These are phyloP conservation scores for Anseranas semipalmata DNA, from an alignment of 2,113 vertebrate species.

Conservation along the genomic window DNA sequence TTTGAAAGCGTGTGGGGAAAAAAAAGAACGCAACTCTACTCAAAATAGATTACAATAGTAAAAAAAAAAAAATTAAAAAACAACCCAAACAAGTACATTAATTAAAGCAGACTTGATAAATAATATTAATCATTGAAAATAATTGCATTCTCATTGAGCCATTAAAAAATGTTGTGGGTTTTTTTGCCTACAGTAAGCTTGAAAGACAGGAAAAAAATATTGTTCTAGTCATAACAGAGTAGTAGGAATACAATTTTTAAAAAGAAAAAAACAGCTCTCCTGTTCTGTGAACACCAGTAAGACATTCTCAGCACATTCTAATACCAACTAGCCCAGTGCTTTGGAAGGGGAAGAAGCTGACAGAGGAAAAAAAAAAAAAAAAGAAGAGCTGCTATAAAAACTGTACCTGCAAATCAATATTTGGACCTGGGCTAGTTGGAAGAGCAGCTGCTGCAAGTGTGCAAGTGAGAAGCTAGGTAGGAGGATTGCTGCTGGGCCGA, in stretches of 20 bases:
- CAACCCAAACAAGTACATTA: neutral
- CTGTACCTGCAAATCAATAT: constrained; percentile 76
- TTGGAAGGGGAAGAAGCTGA: neutral
- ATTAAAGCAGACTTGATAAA: neutral
- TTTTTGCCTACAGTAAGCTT: neutral
- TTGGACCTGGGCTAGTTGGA: constrained; percentile 70
- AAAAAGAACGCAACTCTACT: neutral
- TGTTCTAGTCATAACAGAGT: neutral
- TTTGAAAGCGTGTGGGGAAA: neutral
- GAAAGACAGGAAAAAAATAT: neutral
- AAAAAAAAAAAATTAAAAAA: neutral
- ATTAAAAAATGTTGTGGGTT: neutral
- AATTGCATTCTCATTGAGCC: neutral
- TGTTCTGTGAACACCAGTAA: neutral
- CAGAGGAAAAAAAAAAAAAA: neutral
- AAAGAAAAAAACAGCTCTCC: neutral
- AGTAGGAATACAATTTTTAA: neutral
- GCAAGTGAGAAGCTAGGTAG: constrained; percentile 72
- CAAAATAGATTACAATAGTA: neutral
- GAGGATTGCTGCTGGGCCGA: constrained; percentile 76
- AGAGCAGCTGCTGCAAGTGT: constrained; percentile 76
- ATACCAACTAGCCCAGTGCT: neutral
- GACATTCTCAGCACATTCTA: neutral
- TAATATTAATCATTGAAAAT: neutral
- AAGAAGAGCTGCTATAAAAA: neutral